These are phyloP conservation scores for Cheumatopsyche charites DNA, from an alignment of 1,140 invertebrate species.

Conservation along the genomic window DNA sequence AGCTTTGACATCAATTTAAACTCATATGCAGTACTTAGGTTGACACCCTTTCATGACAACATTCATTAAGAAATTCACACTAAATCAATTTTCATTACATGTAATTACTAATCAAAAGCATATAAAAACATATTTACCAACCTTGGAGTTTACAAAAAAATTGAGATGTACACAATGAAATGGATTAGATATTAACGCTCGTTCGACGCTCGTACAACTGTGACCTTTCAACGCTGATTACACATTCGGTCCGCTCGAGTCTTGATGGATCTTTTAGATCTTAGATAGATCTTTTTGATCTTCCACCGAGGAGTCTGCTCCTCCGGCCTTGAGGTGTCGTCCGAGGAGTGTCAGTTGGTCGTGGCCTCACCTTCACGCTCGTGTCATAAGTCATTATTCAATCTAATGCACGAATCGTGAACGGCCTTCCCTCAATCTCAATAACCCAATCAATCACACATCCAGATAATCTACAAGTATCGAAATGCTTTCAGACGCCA, in stretches of 20 bases:
- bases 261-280: constrained; percentile 1
- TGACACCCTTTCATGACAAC: too few relatives aligned
- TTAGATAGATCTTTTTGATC: constrained; percentile 26
- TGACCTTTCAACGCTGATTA: constrained; percentile 25
- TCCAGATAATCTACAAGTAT: not conserved
- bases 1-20: too few relatives aligned
- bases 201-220: not conserved
- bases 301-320: constrained; percentile 14
- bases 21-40: too few relatives aligned
- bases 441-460: constrained; percentile 15
- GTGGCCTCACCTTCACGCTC: constrained; percentile 34
- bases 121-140: not conserved
- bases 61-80: too few relatives aligned
- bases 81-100: too few relatives aligned
- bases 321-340: constrained; percentile 18
- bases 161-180: not conserved
- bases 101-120: too few relatives aligned
- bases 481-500: constrained; percentile 71
- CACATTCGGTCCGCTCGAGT: not conserved
- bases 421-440: constrained; percentile 18
- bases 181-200: not conserved
- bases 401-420: constrained; percentile 29
- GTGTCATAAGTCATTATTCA: constrained; percentile 30
- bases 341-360: constrained; percentile 17
- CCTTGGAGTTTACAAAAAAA: constrained; percentile 1